Conservation (phyloP, 2,888 invertebrate genomes). For the Neelides folsomi region DNA sequence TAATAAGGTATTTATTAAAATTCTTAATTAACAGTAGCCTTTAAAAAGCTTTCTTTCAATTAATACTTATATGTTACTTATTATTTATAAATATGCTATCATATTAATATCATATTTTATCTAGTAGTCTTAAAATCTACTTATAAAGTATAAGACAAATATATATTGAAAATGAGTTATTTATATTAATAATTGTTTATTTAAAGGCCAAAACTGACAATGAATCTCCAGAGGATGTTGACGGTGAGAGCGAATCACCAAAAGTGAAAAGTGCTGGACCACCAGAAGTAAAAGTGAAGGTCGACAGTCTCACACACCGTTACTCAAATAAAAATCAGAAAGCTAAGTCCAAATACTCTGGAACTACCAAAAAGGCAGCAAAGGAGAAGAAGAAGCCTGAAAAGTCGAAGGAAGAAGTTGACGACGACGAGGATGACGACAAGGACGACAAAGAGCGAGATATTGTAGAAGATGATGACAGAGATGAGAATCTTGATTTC, state of each 20-base stretch:
- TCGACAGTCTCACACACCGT: slow-evolving; percentile 25
- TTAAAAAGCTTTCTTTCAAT: no score
- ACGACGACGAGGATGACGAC: slow-evolving; percentile 17
- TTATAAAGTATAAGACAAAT: no score
- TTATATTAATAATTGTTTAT: no score
- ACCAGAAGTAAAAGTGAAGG: slow-evolving; percentile 15
- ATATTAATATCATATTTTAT: no score
- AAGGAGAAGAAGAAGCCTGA: slow-evolving; percentile 11
- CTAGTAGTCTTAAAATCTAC: no score
- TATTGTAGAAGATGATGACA: slow-evolving; percentile 18
- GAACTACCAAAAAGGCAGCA: slow-evolving; percentile 14
- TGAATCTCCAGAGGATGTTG: slow-evolving; percentile 21
- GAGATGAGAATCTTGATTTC: slow-evolving; percentile 22
- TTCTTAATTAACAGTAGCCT: no score
- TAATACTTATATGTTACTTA: no score
- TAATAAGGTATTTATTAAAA: no score
- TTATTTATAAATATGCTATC: no score
- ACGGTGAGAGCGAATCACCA: slow-evolving; percentile 17
- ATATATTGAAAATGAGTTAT: no score
- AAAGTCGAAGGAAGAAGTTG: slow-evolving; percentile 16
- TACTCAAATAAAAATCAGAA: slow-evolving; percentile 28
- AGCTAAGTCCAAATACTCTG: slow-evolving; percentile 22
- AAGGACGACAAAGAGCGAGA: slow-evolving; percentile 7
- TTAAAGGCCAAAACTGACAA: slow-evolving; percentile 21
- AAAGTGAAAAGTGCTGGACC: slow-evolving; percentile 1